These are phyloP conservation scores for Seira ritae DNA, from an alignment of 2,888 invertebrate species.

Conservation along the genomic window DNA sequence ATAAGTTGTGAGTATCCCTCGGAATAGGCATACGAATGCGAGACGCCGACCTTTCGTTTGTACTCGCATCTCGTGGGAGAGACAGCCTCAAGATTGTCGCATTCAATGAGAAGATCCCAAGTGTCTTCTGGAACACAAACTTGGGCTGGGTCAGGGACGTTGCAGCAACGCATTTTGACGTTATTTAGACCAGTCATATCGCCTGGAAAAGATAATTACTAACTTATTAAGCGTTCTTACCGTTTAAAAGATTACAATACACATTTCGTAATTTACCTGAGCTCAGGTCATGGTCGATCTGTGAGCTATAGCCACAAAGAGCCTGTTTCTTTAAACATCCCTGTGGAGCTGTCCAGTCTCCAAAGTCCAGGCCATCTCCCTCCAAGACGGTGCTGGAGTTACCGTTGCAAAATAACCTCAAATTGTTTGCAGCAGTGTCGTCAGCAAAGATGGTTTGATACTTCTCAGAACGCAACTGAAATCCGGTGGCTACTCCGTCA, in stretches of 20 bases:
- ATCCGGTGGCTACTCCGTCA: slow-evolving; percentile 65
- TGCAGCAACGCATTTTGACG: slow-evolving; percentile 65
- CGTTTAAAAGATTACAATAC: too few relatives aligned
- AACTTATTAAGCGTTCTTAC: background rate
- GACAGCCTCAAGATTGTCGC: slow-evolving; percentile 66
- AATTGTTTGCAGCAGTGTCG: slow-evolving; percentile 68
- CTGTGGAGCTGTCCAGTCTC: slow-evolving; percentile 63
- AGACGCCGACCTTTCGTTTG: slow-evolving; percentile 64
- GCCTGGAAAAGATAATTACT: slow-evolving; percentile 23
- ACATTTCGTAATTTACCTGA: slow-evolving; percentile 44
- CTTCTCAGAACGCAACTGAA: slow-evolving; percentile 67
- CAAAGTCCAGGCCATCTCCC: slow-evolving; percentile 66
- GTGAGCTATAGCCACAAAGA: slow-evolving; percentile 67
- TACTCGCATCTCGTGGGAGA: slow-evolving; percentile 66
- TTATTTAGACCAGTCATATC: slow-evolving; percentile 68
- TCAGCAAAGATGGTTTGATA: slow-evolving; percentile 58
- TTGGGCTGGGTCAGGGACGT: slow-evolving; percentile 64
- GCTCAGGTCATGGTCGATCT: slow-evolving; percentile 54
- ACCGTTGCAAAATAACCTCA: slow-evolving; percentile 56
- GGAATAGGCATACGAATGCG: slow-evolving; percentile 57
- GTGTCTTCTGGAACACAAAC: slow-evolving; percentile 59
- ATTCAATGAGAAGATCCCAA: slow-evolving; percentile 70
- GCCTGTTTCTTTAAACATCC: slow-evolving; percentile 61
- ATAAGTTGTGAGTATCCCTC: slow-evolving; percentile 54
- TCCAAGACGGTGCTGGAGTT: slow-evolving; percentile 27